Percentiles rank a stretch among this genome's conserved stretches.
These are phyloP conservation scores for Megaptera novaeangliae DNA, from an alignment of 2,113 vertebrate genomes.

Conservation along the genomic window DNA sequence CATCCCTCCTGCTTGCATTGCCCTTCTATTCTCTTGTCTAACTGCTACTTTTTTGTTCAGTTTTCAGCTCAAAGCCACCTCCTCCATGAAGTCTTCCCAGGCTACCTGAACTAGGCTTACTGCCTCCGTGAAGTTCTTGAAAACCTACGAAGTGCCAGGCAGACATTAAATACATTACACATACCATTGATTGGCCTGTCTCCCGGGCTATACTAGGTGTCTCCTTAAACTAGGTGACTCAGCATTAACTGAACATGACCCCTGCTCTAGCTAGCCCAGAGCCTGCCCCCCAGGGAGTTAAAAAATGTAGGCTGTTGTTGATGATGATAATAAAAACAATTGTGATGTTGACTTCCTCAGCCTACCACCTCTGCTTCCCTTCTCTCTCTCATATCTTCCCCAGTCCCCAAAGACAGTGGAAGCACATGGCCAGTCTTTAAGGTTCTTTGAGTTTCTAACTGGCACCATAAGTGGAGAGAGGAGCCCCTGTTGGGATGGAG, in stretches of 20 bases:
- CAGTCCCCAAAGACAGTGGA: too few species aligned
- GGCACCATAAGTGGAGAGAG: fast-evolving
- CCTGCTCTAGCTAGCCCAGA: not conserved
- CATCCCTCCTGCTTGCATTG: not conserved
- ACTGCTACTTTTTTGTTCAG: not conserved
- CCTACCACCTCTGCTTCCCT: not conserved
- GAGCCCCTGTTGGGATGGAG: not conserved
- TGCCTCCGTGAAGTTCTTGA: not conserved
- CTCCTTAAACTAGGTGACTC: not conserved
- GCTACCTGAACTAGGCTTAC: not conserved
- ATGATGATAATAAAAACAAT: not conserved
- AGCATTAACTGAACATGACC: not conserved
- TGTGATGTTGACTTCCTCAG: not conserved
- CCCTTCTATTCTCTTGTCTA: not conserved
- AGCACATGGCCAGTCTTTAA: not conserved
- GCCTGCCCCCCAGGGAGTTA: not conserved
- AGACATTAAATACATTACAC: fast-evolving
- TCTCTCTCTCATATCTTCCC: not conserved
- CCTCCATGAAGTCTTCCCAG: not conserved
- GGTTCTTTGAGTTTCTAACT: not conserved
- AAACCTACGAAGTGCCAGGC: not conserved
- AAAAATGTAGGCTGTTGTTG: not conserved
- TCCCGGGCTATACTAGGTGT: not conserved
- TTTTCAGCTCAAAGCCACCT: not conserved
- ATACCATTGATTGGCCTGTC: not conserved